Conservation (phyloP, 2,113 vertebrate genomes). For the Myotis davidii region DNA sequence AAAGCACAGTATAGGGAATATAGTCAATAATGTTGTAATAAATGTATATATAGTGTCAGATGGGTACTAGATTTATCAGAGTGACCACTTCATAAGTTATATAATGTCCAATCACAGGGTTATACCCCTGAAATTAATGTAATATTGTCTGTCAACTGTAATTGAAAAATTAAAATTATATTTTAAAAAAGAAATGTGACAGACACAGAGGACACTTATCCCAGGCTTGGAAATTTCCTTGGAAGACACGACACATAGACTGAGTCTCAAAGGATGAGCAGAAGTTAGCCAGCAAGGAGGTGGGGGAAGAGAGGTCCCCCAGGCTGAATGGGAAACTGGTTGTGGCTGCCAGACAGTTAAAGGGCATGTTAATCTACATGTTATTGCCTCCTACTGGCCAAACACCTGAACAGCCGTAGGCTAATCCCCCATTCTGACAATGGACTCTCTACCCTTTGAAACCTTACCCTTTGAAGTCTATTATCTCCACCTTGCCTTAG, state of each 20-base stretch:
- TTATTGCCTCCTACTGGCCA: too few relatives aligned
- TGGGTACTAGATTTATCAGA: not conserved
- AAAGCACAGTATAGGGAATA: not conserved
- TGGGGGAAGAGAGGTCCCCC: not conserved
- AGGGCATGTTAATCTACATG: too few relatives aligned
- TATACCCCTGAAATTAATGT: not conserved
- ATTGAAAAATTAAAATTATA: not conserved
- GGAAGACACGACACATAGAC: not conserved
- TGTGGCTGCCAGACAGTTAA: too few relatives aligned
- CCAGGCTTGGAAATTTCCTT: not conserved
- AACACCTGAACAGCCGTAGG: too few relatives aligned
- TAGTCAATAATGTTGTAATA: not conserved
- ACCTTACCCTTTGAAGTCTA: too few relatives aligned
- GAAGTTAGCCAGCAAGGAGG: not conserved
- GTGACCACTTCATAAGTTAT: not conserved
- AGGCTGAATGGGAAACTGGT: not conserved
- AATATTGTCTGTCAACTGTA: not conserved
- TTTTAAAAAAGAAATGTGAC: not conserved
- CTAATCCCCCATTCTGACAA: too few relatives aligned
- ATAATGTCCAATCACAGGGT: not conserved
- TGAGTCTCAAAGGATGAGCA: not conserved
- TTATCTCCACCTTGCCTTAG: too few relatives aligned
- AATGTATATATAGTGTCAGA: not conserved
- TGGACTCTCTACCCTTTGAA: too few relatives aligned
- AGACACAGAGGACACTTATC: not conserved